phyloP scores from a whole-genome alignment of 37 sponge, comb jelly and placozoan species.

The Diacarnus erythraeanus region DNA sequence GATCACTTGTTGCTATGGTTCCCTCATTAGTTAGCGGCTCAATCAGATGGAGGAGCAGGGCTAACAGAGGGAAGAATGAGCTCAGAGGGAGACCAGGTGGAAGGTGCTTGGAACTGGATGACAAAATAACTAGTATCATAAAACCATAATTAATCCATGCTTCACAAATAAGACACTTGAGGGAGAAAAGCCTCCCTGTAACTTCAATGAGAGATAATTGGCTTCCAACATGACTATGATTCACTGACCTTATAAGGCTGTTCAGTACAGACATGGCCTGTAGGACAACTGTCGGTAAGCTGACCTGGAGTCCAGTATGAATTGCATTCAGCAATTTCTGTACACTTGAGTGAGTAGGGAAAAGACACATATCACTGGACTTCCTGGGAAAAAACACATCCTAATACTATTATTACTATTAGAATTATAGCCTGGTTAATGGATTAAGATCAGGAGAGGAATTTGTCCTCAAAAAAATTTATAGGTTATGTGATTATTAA shows the following conservation, averaged over 20 bases:
- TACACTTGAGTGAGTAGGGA: constrained; percentile 14
- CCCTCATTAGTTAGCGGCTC: constrained; percentile 21
- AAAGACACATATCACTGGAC: constrained; percentile 35
- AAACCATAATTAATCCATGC: neutral
- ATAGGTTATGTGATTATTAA: too few species aligned
- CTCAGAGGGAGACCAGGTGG: constrained; percentile 36
- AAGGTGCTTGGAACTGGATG: constrained; percentile 37
- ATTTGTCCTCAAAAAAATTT: too few species aligned
- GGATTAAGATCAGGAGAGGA: too few species aligned
- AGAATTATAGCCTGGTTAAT: too few species aligned
- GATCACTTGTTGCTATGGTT: neutral
- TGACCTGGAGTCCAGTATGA: constrained; percentile 13
- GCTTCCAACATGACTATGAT: neutral
- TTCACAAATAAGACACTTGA: neutral
- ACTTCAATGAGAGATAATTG: neutral
- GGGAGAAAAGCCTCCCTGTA: neutral
- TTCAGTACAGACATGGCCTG: neutral
- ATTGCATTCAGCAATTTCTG: constrained; percentile 23
- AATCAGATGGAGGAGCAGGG: constrained; percentile 25
- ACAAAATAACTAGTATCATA: neutral
- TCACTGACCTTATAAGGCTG: constrained; percentile 20
- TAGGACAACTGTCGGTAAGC: neutral
- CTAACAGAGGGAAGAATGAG: constrained; percentile 41
- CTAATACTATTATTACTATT: too few species aligned
- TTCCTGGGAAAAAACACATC: too few species aligned